These are phyloP conservation scores for Andrena bucephala DNA, from an alignment of 2,888 invertebrate genomes.

Conservation along the genomic window DNA sequence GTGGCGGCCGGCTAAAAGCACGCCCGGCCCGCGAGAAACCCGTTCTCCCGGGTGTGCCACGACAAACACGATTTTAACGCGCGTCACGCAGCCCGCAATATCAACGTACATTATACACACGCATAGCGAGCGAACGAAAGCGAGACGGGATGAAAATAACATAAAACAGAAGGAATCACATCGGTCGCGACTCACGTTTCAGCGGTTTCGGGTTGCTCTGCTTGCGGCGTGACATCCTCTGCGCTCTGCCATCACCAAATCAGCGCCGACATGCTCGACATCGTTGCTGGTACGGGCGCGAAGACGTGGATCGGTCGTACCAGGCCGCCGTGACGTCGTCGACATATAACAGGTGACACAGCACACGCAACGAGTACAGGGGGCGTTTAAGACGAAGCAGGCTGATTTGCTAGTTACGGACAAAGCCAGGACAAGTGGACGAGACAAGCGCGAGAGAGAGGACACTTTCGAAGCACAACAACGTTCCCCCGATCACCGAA, in stretches of 20 bases:
- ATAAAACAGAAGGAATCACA: slow-evolving; percentile 33
- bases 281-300: slow-evolving; percentile 53
- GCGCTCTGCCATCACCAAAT: slow-evolving; percentile 83
- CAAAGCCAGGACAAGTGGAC: slow-evolving; percentile 23
- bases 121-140: slow-evolving; percentile 21
- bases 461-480: slow-evolving; percentile 55
- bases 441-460: slow-evolving; percentile 20
- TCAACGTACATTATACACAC: neutral
- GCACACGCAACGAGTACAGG: slow-evolving; percentile 59
- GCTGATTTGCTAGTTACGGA: slow-evolving; percentile 29
- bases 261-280: slow-evolving; percentile 77
- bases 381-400: slow-evolving; percentile 39
- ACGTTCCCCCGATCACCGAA: slow-evolving; percentile 46
- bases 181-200: slow-evolving; percentile 91
- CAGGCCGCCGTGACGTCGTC: slow-evolving; percentile 41
- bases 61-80: slow-evolving; percentile 43
- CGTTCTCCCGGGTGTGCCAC: slow-evolving; percentile 42
- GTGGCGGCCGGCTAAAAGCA: slow-evolving; percentile 59
- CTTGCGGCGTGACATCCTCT: slow-evolving; percentile 95
- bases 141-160: neutral
- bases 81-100: slow-evolving; percentile 25
- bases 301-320: slow-evolving; percentile 46
- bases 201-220: slow-evolving; percentile 98
- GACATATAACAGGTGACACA: slow-evolving; percentile 70
- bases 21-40: slow-evolving; percentile 48